Evolutionary conservation across 2,888 invertebrate species (phyloP), one percentile per base, ranked within the genome.

Genomic region (Leptinotarsa peninsularis): DNA sequence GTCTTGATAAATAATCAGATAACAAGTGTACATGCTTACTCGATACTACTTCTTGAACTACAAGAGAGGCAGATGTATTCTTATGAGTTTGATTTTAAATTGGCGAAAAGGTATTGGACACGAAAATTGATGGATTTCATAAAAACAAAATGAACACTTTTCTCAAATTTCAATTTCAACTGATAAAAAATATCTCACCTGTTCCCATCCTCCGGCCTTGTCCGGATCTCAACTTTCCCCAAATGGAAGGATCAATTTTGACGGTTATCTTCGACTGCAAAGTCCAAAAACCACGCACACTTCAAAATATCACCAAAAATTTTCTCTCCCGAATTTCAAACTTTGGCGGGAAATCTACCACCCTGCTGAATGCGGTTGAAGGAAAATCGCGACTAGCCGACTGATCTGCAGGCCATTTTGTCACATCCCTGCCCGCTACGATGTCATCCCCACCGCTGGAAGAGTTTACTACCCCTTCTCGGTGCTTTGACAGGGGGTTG

Each of bases 141-240:
- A 43, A n/a, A 3, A 52, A 52, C 52, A 17, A n/a, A 52, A 52
- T 3, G 15, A 4, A 52, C 52, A 52, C 52, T 15, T n/a, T 52
- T 52, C 14, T 43, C 33, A 43, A 43, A 43, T 43, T 10, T 43
- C 43, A 43, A 43, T 43, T 43, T 43, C 15, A 52, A n/a, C 5
- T 58, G 14, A 63, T 27, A 68, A 68, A 49, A 52, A 15, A 67
- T 58, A 10, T 76, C 80, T 90, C 86, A 93, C 93, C 93, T 91
- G 93, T 93, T 82, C 93, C 93, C 93, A 93, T 93, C 86, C 93
- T 93, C 85, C 93, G 92, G 88, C 92, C 91, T 89, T 89, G 90
- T 85, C 91, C 90, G 89, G 85, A 83, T 79, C 92, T 91, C 83
- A 91, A 90, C 85, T 91, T 91, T 82, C 91, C 91, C 92, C 92